Evolutionary conservation across 2,113 vertebrate genomes (phyloP), one percentile per base, ranked within the genome.

Genomic region (Chionodraco myersi): DNA sequence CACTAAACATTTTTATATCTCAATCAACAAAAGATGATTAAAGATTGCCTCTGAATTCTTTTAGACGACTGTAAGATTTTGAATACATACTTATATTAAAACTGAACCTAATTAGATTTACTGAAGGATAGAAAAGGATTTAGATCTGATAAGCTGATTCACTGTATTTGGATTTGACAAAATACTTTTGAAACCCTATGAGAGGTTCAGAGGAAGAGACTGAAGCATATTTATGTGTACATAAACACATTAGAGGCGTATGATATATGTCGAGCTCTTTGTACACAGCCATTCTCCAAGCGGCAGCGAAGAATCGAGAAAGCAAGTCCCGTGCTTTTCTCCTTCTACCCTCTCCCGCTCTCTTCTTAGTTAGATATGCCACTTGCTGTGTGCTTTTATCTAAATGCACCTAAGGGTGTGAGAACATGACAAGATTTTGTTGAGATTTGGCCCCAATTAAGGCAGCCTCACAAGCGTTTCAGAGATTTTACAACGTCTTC

Each of bases 371-470:
- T 76, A 72, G 75, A 80, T 65, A 53, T 75, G 82, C 86, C 70
- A 67, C 75, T 88, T 48, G 77, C 82, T 85, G 83, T 77, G 65
- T 82, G 73, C 83, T 90, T 92, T 89, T 84, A 90, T 92, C 82
- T 87, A 77, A 86, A 84, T 68, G 72, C 73, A 93, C 83, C 87
- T 87, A 41, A 87, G 88, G 92, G 79, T 84, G 80, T 82, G 63
- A 84, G 86, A 90, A 88, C 84, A 89, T 83, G 87, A 89, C 88
- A 83, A 72, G 84, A 88, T 92, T 89, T 86, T 80, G 83, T 85
- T 87, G 68, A 82, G 82, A 89, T 86, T 84, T 89, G 83, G 83
- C 73, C 76, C 88, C 77, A 91, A 91, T 92, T 91, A 91, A 80
- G 36, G 75, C 72, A 0, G 36, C 68, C 53, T 84, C 60, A 58